A percentile compares a stretch with the other conserved stretches of the same genome.
phyloP scores from a whole-genome alignment of 2,797 vertebrate species.

The Pagetopsis macropterus region DNA sequence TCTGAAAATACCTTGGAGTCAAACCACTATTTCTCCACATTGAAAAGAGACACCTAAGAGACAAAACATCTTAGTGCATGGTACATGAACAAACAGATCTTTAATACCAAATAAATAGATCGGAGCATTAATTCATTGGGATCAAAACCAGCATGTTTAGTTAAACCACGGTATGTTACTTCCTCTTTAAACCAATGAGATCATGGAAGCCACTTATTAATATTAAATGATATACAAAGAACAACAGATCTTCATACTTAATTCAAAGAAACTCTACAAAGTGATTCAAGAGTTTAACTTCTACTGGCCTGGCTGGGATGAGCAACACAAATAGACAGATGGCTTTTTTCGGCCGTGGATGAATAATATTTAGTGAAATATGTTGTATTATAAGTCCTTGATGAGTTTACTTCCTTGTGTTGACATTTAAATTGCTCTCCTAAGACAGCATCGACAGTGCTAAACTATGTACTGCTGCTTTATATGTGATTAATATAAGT shows the following conservation, averaged over 20 bases:
- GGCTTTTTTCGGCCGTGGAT: slow-evolving; percentile 11
- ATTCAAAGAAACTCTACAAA: not conserved
- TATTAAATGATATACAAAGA: not conserved
- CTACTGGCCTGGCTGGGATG: not conserved
- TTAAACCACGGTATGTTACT: not conserved
- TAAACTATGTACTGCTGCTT: slow-evolving; percentile 27
- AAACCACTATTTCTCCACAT: slow-evolving; percentile 12
- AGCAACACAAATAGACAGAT: slow-evolving; percentile 17
- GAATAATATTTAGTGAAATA: slow-evolving; percentile 37
- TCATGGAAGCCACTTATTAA: not conserved
- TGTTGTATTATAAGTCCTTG: slow-evolving; percentile 15
- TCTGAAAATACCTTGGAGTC: slow-evolving; percentile 27
- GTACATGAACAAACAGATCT: not conserved
- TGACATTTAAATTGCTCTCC: slow-evolving; percentile 36
- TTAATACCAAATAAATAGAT: not conserved
- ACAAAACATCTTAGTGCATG: not conserved
- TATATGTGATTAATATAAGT: slow-evolving; percentile 27
- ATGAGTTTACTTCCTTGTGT: slow-evolving; percentile 20
- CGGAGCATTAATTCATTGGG: not conserved
- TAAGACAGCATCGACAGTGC: not conserved
- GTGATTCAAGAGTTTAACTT: not conserved
- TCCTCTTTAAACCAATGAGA: not conserved
- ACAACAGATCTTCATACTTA: not conserved
- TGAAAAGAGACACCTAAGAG: slow-evolving; percentile 3
- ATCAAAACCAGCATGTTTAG: not conserved